These are phyloP conservation scores for Ophonus ardosiacus DNA, from an alignment of 2,888 invertebrate species.

Conservation along the genomic window DNA sequence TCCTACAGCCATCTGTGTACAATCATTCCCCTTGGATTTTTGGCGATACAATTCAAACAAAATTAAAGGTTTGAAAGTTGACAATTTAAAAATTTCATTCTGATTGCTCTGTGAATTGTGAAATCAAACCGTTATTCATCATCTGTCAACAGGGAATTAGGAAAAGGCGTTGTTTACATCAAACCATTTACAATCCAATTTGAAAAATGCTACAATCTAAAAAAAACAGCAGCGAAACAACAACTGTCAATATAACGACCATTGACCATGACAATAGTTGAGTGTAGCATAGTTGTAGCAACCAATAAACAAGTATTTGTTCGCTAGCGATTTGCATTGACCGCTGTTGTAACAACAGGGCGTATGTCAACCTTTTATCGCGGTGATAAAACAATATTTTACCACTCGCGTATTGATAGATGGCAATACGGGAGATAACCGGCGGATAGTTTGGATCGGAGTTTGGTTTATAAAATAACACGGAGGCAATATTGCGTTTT, in stretches of 20 bases:
- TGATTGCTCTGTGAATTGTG: not conserved
- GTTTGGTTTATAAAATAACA: conserved; percentile 52
- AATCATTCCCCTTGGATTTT: too few relatives aligned
- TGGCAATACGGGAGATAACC: conserved; percentile 19
- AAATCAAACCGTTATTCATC: not conserved
- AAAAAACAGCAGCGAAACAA: not conserved
- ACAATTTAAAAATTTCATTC: too few relatives aligned
- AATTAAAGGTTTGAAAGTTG: too few relatives aligned
- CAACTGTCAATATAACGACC: conserved; percentile 1
- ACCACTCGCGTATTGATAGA: conserved; percentile 50
- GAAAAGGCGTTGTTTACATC: conserved; percentile 5
- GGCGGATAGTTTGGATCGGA: conserved; percentile 2
- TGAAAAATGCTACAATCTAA: conserved; percentile 1
- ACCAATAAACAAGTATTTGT: conserved; percentile 37
- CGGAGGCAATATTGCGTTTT: conserved; percentile 49
- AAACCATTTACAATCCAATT: conserved; percentile 4
- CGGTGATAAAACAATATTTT: conserved; percentile 57
- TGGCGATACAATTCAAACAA: too few relatives aligned
- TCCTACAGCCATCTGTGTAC: too few relatives aligned
- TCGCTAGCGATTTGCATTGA: not conserved
- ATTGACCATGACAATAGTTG: not conserved
- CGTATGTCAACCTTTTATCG: conserved; percentile 54
- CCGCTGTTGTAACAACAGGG: conserved; percentile 15
- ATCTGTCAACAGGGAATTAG: not conserved
- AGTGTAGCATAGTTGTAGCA: conserved; percentile 6